These are phyloP conservation scores for Diceros bicornis DNA, from an alignment of 2,797 vertebrate genomes.

Conservation along the genomic window DNA sequence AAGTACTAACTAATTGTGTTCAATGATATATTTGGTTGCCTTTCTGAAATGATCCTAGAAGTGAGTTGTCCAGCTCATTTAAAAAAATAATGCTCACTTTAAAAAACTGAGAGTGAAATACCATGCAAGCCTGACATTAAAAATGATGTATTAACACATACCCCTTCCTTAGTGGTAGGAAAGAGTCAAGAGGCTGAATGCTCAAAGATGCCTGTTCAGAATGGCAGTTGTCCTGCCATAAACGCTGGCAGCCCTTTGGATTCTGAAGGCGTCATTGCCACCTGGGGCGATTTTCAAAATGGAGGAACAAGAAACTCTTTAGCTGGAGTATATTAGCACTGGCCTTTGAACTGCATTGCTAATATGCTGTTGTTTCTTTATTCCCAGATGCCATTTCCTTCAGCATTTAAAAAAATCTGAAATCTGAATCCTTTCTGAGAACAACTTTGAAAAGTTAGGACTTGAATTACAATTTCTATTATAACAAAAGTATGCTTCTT, in stretches of 20 bases:
- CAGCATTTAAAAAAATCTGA: not conserved
- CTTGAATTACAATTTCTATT: not conserved
- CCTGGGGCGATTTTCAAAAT: not conserved
- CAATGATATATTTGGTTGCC: not conserved
- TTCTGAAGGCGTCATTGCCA: not conserved
- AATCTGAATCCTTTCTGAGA: not conserved
- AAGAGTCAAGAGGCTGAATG: not conserved
- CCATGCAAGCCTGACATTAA: not conserved
- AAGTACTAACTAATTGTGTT: not conserved
- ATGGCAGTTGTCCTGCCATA: not conserved
- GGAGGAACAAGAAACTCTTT: not conserved
- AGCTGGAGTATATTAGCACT: not conserved
- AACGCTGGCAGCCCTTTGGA: not conserved
- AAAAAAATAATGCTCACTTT: not conserved
- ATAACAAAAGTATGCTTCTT: not conserved
- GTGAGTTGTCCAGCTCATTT: not conserved
- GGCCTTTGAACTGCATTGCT: not conserved
- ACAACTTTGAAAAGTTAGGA: not conserved
- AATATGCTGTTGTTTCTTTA: not conserved
- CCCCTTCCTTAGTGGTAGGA: not conserved
- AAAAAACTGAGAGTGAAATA: not conserved
- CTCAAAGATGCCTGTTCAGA: not conserved
- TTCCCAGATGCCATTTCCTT: constrained; percentile 34
- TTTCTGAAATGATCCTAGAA: constrained; percentile 43
- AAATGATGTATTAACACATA: not conserved